Evolutionary conservation across 2,888 invertebrate species (phyloP), one percentile per base, ranked within the genome.

Genomic region (Doris montereyensis): DNA sequence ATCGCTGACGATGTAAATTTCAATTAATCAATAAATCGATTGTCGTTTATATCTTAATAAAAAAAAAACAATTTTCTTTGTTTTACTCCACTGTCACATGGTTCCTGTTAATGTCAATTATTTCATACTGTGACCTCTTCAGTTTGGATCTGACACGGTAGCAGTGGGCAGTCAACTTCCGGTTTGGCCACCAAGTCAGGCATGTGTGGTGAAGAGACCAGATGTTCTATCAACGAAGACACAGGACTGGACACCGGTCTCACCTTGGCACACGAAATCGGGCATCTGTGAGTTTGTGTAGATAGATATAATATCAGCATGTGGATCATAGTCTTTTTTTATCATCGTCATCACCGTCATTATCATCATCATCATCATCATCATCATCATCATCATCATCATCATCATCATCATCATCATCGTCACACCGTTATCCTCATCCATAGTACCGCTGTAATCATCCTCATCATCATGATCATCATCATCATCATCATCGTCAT

Each of bases 261-360:
- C 4, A 87, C 85, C 0, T 82, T 88, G n/a, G 86, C 87, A 0
- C 88, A 88, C 71, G 88, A 88, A 78, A 84, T 85, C 10, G 88
- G 87, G 5, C 88, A 88, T 75, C 82, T 83, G 87, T 88, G 84
- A 81, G 86, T 83, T 32, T 30, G 28, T 71, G 17, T 71, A 30
- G 10, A 71, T 71, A 71, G 21, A 32, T 26, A 32, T 30, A 71
- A 17, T 21, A 24, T 21, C 26, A 21, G 17, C 17, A 21, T 21
- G 17, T 24, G n/a, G 13, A 17, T 24, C 26, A 67, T 67, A 2
- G 17, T 1, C 17, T 1, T n/a, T n/a, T n/a, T n/a, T 41, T 17
- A 41, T 41, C 52, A 41, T 41, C 52, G 17, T 41, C 17, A 17
- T 41, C 52, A 41, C 52, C 52, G 52, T 41, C 52, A 41, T 41